phyloP scores from a whole-genome alignment of 1,140 invertebrate species.

The Drosophila cardini region DNA sequence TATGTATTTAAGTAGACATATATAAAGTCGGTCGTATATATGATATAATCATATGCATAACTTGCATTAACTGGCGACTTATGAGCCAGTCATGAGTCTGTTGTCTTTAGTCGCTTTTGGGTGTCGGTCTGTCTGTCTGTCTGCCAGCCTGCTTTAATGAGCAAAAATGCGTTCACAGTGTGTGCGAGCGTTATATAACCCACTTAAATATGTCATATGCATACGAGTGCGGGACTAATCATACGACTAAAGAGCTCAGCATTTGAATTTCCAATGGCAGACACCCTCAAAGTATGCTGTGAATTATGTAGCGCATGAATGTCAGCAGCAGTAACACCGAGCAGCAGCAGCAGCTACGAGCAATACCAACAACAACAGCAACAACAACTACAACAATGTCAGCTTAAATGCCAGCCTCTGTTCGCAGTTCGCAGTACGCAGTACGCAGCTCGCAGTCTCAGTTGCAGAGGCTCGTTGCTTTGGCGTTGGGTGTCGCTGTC shows the following conservation, averaged over 20 bases:
- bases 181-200: conserved; percentile 50
- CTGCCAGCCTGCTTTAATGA: conserved; percentile 55
- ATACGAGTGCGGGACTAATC: conserved; percentile 66
- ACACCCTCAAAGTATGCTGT: conserved; percentile 66
- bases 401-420: conserved; percentile 41
- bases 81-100: conserved; percentile 27
- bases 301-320: conserved; percentile 79
- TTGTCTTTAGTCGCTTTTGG: background rate
- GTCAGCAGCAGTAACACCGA: conserved; percentile 59
- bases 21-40: conserved; percentile 28
- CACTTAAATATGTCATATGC: conserved; percentile 82
- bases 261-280: conserved; percentile 76
- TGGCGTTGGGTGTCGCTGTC: conserved; percentile 70
- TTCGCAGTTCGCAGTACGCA: conserved; percentile 8
- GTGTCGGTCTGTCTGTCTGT: conserved; percentile 11
- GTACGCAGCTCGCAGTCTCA: conserved; percentile 5
- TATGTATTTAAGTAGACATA: conserved; percentile 1
- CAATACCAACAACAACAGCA: conserved; percentile 21
- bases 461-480: conserved; percentile 21
- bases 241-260: conserved; percentile 59
- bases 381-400: conserved; percentile 17
- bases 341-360: conserved; percentile 26
- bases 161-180: conserved; percentile 46
- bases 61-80: conserved; percentile 66
- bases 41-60: conserved; percentile 48